Conservation (phyloP, 2,113 vertebrate genomes). For the Boleophthalmus pectinirostris region DNA sequence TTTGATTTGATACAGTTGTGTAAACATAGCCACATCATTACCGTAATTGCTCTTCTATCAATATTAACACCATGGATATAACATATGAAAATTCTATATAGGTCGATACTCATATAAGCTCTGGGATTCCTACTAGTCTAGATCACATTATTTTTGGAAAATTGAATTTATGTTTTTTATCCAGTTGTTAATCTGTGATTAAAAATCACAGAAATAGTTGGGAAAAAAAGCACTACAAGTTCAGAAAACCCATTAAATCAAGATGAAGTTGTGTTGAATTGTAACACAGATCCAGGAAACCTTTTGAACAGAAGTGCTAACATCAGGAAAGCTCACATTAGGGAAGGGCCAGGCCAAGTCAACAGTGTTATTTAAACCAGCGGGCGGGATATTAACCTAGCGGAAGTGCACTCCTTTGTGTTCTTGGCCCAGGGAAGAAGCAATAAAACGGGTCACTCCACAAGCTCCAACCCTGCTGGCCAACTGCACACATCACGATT, state of each 20-base stretch:
- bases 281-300: conserved; percentile 24
- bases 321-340: conserved; percentile 49
- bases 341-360: conserved; percentile 38
- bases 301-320: conserved; percentile 41
- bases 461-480: conserved; percentile 47
- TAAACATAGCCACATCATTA: too few relatives aligned
- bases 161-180: not conserved
- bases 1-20: too few relatives aligned
- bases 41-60: too few relatives aligned
- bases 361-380: conserved; percentile 56
- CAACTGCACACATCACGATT: conserved; percentile 67
- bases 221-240: not conserved
- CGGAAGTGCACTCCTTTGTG: conserved; percentile 65
- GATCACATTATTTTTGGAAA: too few relatives aligned
- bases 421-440: conserved; percentile 54
- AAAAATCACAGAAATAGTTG: not conserved
- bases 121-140: too few relatives aligned
- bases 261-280: conserved; percentile 41
- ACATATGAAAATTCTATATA: too few relatives aligned
- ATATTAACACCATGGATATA: too few relatives aligned
- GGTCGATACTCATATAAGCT: too few relatives aligned
- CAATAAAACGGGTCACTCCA: conserved; percentile 69
- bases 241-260: conserved; percentile 38
- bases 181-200: not conserved
- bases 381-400: conserved; percentile 65